phyloP scores from a whole-genome alignment of 2,113 vertebrate genomes.

The Candoia aspera region DNA sequence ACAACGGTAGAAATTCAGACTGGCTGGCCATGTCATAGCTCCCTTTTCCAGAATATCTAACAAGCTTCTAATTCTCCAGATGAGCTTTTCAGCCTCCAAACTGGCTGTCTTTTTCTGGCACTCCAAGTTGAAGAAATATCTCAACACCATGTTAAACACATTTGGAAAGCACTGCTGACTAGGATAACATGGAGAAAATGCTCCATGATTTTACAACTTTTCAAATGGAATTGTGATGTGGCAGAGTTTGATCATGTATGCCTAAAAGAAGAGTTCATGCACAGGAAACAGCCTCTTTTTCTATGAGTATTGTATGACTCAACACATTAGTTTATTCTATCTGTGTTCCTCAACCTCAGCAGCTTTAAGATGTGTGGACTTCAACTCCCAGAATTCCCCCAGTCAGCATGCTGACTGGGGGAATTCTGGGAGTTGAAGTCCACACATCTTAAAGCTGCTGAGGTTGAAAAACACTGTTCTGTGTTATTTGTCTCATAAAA shows the following conservation, averaged over 20 bases:
- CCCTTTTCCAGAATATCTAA: not conserved
- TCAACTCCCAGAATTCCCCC: too few species aligned
- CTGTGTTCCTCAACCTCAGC: too few species aligned
- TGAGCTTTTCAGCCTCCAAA: not conserved
- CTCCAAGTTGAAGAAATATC: not conserved
- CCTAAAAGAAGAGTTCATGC: not conserved
- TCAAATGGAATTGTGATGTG: not conserved
- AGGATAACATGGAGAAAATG: not conserved
- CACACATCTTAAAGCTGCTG: too few species aligned
- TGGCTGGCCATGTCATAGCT: not conserved
- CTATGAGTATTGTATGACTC: conserved; percentile 4
- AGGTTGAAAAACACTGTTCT: not conserved
- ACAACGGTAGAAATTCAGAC: not conserved
- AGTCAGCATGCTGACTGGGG: too few species aligned
- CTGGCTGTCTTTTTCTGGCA: not conserved
- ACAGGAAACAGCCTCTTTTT: not conserved
- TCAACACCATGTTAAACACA: not conserved
- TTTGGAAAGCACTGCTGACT: not conserved
- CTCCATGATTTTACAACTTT: not conserved
- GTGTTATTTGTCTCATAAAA: not conserved
- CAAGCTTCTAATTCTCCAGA: not conserved
- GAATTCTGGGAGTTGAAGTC: too few species aligned
- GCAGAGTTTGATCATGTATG: not conserved
- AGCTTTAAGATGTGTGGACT: too few species aligned
- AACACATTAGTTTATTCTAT: not conserved